phyloP scores from a whole-genome alignment of 2,113 vertebrate genomes.

The Neolamprologus toae region DNA sequence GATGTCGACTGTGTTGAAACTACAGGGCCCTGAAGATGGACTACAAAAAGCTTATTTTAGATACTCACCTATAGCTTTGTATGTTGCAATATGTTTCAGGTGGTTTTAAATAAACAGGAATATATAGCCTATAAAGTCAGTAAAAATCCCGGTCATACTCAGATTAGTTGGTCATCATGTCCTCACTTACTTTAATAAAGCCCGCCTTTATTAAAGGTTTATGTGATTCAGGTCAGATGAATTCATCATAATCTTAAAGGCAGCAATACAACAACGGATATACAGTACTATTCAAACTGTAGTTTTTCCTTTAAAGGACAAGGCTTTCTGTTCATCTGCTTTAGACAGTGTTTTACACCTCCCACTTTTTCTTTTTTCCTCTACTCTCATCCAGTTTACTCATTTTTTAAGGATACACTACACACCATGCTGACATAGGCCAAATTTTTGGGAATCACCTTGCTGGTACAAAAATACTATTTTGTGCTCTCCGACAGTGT shows the following conservation, averaged over 20 bases:
- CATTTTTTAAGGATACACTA: not conserved
- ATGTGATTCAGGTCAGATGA: not conserved
- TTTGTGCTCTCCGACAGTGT: not conserved
- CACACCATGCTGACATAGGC: not conserved
- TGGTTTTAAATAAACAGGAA: not conserved
- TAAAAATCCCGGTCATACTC: not conserved
- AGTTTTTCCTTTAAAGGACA: not conserved
- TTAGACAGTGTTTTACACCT: not conserved
- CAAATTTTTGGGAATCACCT: not conserved
- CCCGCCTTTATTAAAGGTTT: not conserved
- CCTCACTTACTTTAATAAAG: not conserved
- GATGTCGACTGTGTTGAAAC: not conserved
- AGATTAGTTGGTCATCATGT: not conserved
- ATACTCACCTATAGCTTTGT: not conserved
- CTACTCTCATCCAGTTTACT: not conserved
- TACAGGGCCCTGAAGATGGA: not conserved
- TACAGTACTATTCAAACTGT: not conserved
- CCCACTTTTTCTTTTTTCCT: not conserved
- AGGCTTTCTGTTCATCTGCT: not conserved
- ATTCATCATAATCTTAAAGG: not conserved
- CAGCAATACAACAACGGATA: not conserved
- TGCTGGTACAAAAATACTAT: not conserved
- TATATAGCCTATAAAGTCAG: not conserved
- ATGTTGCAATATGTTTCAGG: not conserved
- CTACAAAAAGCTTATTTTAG: not conserved